Percentiles rank a stretch among this genome's conserved stretches.
phyloP scores from a whole-genome alignment of 1,140 invertebrate species.

The Calephelis nemesis region DNA sequence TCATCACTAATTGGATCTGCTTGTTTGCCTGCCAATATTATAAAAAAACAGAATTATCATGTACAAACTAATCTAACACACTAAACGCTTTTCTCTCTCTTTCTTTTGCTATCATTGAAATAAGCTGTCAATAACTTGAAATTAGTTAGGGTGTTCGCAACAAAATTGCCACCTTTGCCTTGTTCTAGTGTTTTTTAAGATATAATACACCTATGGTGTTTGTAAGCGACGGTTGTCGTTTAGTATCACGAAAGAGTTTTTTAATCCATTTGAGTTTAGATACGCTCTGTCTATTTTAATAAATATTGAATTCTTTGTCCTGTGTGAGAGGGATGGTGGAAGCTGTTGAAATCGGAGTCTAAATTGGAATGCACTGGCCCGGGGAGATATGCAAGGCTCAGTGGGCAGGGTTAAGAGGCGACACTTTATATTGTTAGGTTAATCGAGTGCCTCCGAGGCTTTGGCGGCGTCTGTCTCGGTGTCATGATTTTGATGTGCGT shows the following conservation, averaged over 20 bases:
- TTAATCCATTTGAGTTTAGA: background rate
- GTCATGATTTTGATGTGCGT: background rate
- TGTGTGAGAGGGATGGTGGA: slow-evolving; percentile 1
- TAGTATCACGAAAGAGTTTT: background rate
- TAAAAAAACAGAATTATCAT: no score
- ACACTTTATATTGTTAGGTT: slow-evolving; percentile 4
- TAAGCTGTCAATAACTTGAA: no score
- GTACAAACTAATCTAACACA: no score
- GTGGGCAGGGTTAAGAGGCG: slow-evolving; percentile 21
- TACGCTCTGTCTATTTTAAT: background rate
- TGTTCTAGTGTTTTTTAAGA: no score
- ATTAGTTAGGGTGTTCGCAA: no score
- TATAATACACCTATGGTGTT: no score
- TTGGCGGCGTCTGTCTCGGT: slow-evolving; percentile 1
- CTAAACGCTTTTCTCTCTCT: no score
- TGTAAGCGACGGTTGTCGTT: no score
- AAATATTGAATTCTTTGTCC: background rate
- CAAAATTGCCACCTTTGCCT: no score
- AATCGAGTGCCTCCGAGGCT: slow-evolving; percentile 6
- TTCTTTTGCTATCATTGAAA: no score
- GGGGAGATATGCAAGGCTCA: slow-evolving; percentile 24
- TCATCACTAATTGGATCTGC: no score
- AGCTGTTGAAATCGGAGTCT: slow-evolving; percentile 41
- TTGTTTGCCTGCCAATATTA: no score
- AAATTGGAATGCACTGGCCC: slow-evolving; percentile 51